Percentiles rank a stretch among this genome's conserved stretches.
phyloP scores from a whole-genome alignment of 2,888 invertebrate species.

The Dorcus parallelipipedus region DNA sequence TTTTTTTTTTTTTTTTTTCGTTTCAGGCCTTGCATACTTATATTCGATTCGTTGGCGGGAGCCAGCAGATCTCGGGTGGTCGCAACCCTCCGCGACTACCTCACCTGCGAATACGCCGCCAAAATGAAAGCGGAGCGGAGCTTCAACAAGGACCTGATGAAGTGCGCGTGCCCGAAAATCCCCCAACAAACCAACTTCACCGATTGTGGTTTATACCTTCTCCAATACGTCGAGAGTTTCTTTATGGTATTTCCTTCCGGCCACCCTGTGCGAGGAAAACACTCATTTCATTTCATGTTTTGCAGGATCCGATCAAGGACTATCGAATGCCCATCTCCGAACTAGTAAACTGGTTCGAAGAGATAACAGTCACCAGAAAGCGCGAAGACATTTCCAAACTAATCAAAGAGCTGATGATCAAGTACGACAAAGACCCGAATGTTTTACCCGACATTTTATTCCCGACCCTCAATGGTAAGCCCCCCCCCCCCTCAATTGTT shows the following conservation, averaged over 20 bases:
- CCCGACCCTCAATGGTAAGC: slow-evolving; percentile 70
- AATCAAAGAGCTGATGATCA: slow-evolving; percentile 70
- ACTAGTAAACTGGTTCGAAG: slow-evolving; percentile 82
- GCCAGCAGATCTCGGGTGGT: slow-evolving; percentile 80
- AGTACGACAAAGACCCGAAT: slow-evolving; percentile 65
- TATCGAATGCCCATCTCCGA: slow-evolving; percentile 80
- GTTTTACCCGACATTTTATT: slow-evolving; percentile 69
- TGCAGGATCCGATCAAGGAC: slow-evolving; percentile 75
- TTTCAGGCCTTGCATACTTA: slow-evolving; percentile 86
- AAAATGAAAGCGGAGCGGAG: slow-evolving; percentile 62
- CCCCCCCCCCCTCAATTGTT: slow-evolving; percentile 16
- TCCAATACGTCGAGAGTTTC: slow-evolving; percentile 96
- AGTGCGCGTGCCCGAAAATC: slow-evolving; percentile 83
- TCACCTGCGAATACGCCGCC: slow-evolving; percentile 80
- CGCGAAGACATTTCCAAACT: slow-evolving; percentile 81
- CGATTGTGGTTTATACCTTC: slow-evolving; percentile 92
- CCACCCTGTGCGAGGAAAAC: background rate
- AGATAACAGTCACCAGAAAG: slow-evolving; percentile 78
- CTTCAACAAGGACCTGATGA: slow-evolving; percentile 80
- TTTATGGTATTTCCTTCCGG: slow-evolving; percentile 63
- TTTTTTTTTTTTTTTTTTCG: background rate
- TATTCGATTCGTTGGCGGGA: slow-evolving; percentile 91
- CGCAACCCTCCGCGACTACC: slow-evolving; percentile 86
- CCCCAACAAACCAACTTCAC: slow-evolving; percentile 98
- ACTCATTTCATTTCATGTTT: background rate